A percentile compares a stretch with the other conserved stretches of the same genome.
phyloP scores from a whole-genome alignment of 2,113 vertebrate genomes.

The Oenanthe oenanthe region DNA sequence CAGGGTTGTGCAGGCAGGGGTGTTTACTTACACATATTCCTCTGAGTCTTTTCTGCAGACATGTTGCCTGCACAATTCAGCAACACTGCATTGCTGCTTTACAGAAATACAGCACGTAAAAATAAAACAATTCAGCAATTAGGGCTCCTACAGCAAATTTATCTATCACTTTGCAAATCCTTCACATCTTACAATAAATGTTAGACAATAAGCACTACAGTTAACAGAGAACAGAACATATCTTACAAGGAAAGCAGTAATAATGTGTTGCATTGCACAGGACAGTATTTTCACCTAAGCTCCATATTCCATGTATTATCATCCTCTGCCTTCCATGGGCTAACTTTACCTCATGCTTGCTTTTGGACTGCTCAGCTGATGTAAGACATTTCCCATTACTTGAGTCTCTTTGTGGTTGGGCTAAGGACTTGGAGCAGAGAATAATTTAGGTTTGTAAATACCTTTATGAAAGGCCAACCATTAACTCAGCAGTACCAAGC shows the following conservation, averaged over 20 bases:
- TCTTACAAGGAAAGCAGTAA: background rate
- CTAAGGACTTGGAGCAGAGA: background rate
- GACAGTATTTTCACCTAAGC: background rate
- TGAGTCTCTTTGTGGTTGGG: background rate
- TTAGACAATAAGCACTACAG: background rate
- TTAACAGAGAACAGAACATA: background rate
- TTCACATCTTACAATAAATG: background rate
- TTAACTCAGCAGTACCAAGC: background rate
- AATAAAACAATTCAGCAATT: background rate
- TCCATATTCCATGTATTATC: background rate
- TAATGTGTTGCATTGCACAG: background rate
- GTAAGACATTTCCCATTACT: background rate
- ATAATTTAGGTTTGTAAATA: background rate
- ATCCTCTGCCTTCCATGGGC: background rate
- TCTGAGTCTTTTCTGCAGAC: background rate
- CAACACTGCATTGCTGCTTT: background rate
- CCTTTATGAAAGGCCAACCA: background rate
- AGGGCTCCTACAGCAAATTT: background rate
- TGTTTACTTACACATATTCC: rapidly evolving
- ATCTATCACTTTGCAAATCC: background rate
- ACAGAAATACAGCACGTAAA: background rate
- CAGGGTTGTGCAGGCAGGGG: background rate
- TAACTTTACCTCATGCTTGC: background rate
- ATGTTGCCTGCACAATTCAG: background rate
- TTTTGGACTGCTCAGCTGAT: background rate